Evolutionary conservation across 2,113 vertebrate genomes (phyloP).

Genomic region (Phyllostomus discolor): DNA sequence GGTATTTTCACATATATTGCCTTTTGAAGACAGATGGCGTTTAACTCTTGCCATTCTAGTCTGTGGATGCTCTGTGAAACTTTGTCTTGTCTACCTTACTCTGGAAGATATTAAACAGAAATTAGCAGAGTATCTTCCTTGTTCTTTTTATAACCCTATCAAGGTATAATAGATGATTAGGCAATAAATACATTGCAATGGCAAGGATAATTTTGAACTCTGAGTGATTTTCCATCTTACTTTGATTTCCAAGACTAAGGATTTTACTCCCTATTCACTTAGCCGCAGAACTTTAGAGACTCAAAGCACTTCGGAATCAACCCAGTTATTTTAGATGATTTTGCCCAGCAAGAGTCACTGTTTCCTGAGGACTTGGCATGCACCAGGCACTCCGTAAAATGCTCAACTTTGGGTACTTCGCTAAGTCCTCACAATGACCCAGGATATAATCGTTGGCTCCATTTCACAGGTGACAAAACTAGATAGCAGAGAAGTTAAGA

Average conservation of each 20-base stretch:
- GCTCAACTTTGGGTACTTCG: background rate
- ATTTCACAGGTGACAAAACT: background rate
- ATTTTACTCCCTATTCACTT: background rate
- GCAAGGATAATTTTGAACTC: background rate
- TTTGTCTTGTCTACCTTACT: background rate
- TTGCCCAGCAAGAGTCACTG: background rate
- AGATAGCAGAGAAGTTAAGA: background rate
- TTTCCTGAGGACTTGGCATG: background rate
- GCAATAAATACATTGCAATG: background rate
- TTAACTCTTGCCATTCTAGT: background rate
- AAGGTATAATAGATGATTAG: background rate
- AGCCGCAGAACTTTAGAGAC: background rate
- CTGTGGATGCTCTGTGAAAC: background rate
- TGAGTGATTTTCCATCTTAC: background rate
- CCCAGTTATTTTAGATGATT: background rate
- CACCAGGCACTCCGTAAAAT: background rate
- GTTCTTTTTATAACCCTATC: background rate
- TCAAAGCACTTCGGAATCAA: background rate
- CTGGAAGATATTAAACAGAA: background rate
- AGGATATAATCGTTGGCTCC: background rate
- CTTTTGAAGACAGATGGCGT: background rate
- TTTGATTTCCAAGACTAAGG: background rate
- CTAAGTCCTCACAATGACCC: background rate
- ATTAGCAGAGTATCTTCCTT: background rate
- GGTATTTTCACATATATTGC: background rate